Evolutionary conservation across 2,797 vertebrate species (phyloP).

Genomic region (Tiaroga cobitis): DNA sequence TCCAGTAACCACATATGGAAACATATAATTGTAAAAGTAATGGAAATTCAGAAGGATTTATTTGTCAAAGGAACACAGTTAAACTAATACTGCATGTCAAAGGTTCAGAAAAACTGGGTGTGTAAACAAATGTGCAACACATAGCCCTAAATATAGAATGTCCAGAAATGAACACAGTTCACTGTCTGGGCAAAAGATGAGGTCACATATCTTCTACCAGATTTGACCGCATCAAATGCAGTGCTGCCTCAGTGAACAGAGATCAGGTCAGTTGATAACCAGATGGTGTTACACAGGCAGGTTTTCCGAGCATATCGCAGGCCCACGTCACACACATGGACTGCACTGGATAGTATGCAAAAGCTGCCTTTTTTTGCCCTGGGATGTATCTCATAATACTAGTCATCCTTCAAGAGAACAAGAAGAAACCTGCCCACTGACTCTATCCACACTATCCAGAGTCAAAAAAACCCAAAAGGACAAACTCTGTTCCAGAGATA

Average conservation of each 20-base stretch:
- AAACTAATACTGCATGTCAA: background rate
- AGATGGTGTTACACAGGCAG: constrained; percentile 15
- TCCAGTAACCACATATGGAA: background rate
- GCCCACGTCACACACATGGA: background rate
- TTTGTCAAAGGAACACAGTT: background rate
- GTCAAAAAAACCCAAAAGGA: background rate
- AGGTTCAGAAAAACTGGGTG: background rate
- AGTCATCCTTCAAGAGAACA: constrained; percentile 16
- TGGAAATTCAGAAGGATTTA: background rate
- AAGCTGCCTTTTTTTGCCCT: constrained; percentile 62
- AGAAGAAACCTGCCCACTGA: background rate
- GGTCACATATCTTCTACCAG: background rate
- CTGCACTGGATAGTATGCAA: constrained; percentile 30
- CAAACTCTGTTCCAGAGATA: background rate
- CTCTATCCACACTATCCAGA: background rate
- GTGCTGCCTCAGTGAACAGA: background rate
- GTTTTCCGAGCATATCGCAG: constrained; percentile 4
- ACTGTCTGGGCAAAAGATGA: constrained; percentile 24
- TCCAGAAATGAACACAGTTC: constrained; percentile 17
- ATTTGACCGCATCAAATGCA: background rate
- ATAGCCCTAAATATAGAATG: background rate
- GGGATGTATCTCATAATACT: constrained; percentile 62
- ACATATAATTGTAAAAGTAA: background rate
- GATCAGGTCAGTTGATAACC: background rate
- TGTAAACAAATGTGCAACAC: background rate